phyloP scores from a whole-genome alignment of 1,140 invertebrate species.

The Philotrypesis tridentata region DNA sequence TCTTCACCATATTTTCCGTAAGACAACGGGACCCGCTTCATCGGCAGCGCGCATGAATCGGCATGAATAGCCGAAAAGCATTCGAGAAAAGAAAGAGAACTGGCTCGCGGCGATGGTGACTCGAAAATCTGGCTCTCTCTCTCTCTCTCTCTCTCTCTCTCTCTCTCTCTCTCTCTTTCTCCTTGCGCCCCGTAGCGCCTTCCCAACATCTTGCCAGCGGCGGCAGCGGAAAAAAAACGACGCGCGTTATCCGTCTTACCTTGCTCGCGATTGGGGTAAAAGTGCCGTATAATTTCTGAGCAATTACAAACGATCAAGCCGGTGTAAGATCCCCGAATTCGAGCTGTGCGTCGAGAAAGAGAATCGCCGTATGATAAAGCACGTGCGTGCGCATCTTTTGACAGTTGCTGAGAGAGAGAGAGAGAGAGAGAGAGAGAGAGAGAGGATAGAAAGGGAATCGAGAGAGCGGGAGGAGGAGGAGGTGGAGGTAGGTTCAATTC shows the following conservation, averaged over 20 bases:
- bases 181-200: constrained; percentile 22
- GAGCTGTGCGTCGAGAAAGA: background rate
- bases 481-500: background rate
- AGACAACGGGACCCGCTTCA: background rate
- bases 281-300: constrained; percentile 65
- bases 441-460: background rate
- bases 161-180: too few relatives aligned
- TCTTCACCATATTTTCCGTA: background rate
- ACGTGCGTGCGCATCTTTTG: constrained; percentile 59
- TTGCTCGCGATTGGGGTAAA: constrained; percentile 46
- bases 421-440: too few relatives aligned
- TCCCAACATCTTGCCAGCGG: constrained; percentile 29
- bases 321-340: background rate
- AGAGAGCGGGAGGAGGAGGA: background rate
- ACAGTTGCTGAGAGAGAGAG: constrained; percentile 59
- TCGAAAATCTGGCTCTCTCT: constrained; percentile 20
- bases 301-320: constrained; percentile 59
- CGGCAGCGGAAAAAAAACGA: background rate
- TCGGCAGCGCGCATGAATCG: background rate
- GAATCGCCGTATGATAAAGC: constrained; percentile 19
- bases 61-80: constrained; percentile 22
- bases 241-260: background rate
- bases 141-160: too few relatives aligned
- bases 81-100: background rate
- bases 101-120: constrained; percentile 1